Evolutionary conservation across 2,113 vertebrate species (phyloP).

Genomic region (Rhagologus leucostigma): DNA sequence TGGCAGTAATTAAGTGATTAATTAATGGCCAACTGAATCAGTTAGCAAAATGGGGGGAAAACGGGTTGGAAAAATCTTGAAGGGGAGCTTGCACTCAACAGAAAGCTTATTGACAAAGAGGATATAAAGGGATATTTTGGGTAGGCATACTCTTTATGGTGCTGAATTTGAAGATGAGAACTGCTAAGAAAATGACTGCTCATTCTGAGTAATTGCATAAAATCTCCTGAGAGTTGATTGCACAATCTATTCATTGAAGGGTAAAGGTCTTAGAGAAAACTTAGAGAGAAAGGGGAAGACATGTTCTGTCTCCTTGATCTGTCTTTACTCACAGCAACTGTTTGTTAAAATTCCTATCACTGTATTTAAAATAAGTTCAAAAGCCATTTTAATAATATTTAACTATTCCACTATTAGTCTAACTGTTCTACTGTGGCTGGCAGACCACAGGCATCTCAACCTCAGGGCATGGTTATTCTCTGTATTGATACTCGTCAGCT

Average conservation of each 20-base stretch:
- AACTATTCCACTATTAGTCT: neutral
- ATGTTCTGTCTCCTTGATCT: neutral
- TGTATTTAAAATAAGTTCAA: neutral
- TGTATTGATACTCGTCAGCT: neutral
- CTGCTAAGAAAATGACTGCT: neutral
- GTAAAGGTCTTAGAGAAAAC: neutral
- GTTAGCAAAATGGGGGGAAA: neutral
- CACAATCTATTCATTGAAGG: neutral
- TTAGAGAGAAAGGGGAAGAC: neutral
- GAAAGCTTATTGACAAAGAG: neutral
- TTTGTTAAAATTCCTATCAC: neutral
- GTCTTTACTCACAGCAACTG: neutral
- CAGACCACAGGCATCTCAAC: neutral
- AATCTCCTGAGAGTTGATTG: neutral
- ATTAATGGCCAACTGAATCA: neutral
- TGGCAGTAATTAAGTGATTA: neutral
- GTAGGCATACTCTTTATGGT: neutral
- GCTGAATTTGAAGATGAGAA: neutral
- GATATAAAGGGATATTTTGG: neutral
- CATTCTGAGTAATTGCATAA: neutral
- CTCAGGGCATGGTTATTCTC: neutral
- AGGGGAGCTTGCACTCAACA: neutral
- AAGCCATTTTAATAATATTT: neutral
- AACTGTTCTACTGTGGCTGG: neutral
- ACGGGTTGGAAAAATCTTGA: neutral